These are phyloP conservation scores for Labroides dimidiatus DNA, from an alignment of 2,797 vertebrate genomes.

Conservation along the genomic window DNA sequence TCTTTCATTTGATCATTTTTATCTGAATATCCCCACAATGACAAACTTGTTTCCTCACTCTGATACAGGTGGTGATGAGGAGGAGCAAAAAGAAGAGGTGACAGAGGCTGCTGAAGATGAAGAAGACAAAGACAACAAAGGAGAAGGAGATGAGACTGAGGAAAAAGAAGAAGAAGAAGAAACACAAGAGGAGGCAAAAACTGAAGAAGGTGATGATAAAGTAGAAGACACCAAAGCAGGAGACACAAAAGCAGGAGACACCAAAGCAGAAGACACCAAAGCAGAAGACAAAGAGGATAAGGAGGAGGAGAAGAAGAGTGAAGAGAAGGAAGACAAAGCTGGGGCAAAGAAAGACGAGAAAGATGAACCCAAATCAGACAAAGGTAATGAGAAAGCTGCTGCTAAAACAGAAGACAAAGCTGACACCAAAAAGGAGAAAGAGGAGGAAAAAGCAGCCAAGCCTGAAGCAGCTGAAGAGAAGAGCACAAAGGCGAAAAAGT, in stretches of 20 bases:
- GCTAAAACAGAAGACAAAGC: constrained; percentile 36
- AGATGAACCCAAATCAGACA: constrained; percentile 38
- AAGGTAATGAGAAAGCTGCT: constrained; percentile 52
- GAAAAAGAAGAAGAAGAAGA: constrained; percentile 39
- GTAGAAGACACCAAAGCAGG: too few species aligned
- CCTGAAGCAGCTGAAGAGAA: constrained; percentile 63
- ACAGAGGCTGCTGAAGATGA: constrained; percentile 46
- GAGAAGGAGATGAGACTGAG: constrained; percentile 30
- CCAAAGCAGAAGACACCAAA: too few species aligned
- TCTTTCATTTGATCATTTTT: background rate
- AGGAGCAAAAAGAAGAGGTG: constrained; percentile 50
- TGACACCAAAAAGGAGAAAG: constrained; percentile 62
- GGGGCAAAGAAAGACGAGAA: constrained; percentile 57
- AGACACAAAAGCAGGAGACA: too few species aligned
- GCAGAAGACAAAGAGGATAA: constrained; percentile 40
- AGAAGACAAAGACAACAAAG: constrained; percentile 33
- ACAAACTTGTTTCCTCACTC: background rate
- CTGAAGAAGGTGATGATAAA: constrained; percentile 45
- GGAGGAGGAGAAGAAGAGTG: constrained; percentile 47
- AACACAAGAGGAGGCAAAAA: constrained; percentile 47
- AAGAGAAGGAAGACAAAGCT: constrained; percentile 55
- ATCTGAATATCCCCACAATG: background rate
- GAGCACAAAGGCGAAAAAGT: constrained; percentile 82
- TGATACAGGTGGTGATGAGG: constrained; percentile 64
- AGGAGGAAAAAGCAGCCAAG: constrained; percentile 66